phyloP scores from a whole-genome alignment of 2,113 vertebrate species.

The Phoxinus phoxinus region DNA sequence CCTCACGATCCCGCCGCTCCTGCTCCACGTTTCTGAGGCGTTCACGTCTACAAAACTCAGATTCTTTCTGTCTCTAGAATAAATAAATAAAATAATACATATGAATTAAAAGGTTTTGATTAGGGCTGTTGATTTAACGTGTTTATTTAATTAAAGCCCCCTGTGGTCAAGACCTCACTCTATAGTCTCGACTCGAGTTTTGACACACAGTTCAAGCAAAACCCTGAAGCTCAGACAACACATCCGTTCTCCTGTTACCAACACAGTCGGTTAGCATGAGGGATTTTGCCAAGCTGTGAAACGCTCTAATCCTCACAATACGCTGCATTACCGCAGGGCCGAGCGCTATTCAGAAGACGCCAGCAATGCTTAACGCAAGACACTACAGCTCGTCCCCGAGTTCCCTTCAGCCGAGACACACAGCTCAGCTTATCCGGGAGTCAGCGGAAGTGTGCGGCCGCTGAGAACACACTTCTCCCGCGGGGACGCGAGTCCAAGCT shows the following conservation, averaged over 20 bases:
- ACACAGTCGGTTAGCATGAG: not conserved
- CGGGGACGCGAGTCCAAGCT: slow-evolving; percentile 56
- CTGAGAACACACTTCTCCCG: slow-evolving; percentile 54
- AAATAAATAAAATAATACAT: too few relatives aligned
- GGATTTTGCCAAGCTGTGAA: slow-evolving; percentile 14
- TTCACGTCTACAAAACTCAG: not conserved
- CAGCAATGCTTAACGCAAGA: not conserved
- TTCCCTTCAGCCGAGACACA: slow-evolving; percentile 60
- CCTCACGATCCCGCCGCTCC: not conserved
- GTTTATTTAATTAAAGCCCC: too few relatives aligned
- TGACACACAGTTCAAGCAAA: not conserved
- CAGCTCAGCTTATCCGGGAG: slow-evolving; percentile 57
- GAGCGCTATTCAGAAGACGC: not conserved
- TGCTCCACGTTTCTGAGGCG: not conserved
- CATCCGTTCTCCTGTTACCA: not conserved
- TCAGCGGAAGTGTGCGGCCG: slow-evolving; percentile 56
- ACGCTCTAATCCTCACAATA: slow-evolving; percentile 16
- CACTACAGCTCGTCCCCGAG: slow-evolving; percentile 46
- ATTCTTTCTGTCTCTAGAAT: too few relatives aligned
- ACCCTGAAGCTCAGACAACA: not conserved
- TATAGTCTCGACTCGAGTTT: not conserved
- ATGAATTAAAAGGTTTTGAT: too few relatives aligned
- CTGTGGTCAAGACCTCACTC: too few relatives aligned
- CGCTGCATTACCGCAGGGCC: not conserved
- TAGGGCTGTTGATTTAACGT: too few relatives aligned